Percentiles rank a stretch among this genome's conserved stretches.
phyloP scores from a whole-genome alignment of 2,888 invertebrate genomes.

The Mesoligia furuncula region DNA sequence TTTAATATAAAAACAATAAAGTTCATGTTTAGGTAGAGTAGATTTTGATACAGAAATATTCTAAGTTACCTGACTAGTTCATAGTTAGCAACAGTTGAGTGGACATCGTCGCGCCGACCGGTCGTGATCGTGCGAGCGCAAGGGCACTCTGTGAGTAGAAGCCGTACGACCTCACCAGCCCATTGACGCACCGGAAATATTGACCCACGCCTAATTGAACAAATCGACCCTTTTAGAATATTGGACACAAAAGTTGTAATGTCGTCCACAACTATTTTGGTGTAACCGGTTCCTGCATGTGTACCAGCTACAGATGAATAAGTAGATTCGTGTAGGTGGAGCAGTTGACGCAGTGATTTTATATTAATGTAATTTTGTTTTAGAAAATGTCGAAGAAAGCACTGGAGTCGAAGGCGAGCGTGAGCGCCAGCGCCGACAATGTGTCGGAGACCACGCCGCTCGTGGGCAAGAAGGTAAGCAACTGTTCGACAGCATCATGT shows the following conservation, averaged over 20 bases:
- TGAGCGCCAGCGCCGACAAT: slow-evolving; percentile 51
- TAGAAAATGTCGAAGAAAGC: slow-evolving; percentile 78
- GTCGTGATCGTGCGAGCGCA: slow-evolving; percentile 40
- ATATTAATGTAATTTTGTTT: slow-evolving; percentile 48
- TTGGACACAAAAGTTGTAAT: slow-evolving; percentile 29
- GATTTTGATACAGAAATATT: slow-evolving; percentile 26
- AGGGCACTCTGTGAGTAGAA: slow-evolving; percentile 68
- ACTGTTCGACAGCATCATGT: not conserved
- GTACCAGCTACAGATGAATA: slow-evolving; percentile 34
- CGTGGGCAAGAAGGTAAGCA: slow-evolving; percentile 78
- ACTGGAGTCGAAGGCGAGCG: slow-evolving; percentile 52
- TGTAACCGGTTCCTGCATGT: slow-evolving; percentile 44
- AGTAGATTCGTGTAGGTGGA: slow-evolving; percentile 42
- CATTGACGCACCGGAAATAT: slow-evolving; percentile 72
- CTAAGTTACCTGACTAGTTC: slow-evolving; percentile 59
- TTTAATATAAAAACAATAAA: slow-evolving; percentile 47
- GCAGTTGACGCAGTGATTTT: slow-evolving; percentile 10
- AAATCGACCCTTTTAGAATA: slow-evolving; percentile 56
- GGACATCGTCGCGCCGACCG: slow-evolving; percentile 50
- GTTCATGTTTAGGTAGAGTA: slow-evolving; percentile 37
- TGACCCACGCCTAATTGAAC: slow-evolving; percentile 61
- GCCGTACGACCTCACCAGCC: slow-evolving; percentile 67
- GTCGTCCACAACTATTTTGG: slow-evolving; percentile 25
- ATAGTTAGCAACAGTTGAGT: slow-evolving; percentile 52
- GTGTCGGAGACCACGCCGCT: slow-evolving; percentile 82